Conservation (phyloP, 2,113 vertebrate genomes). For the Bungarus multicinctus region DNA sequence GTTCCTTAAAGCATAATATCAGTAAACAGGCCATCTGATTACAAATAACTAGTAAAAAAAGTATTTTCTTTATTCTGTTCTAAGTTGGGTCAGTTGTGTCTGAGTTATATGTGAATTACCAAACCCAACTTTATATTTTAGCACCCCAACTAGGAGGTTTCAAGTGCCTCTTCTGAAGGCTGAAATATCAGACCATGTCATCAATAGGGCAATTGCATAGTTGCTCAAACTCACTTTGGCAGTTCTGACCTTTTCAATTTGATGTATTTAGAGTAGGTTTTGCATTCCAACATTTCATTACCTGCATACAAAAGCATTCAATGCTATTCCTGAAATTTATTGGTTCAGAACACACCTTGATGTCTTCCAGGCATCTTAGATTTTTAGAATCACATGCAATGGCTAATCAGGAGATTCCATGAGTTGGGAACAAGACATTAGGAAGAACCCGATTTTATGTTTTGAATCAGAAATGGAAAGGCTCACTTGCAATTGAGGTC, state of each 20-base stretch:
- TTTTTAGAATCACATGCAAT: not conserved
- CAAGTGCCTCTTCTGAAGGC: not conserved
- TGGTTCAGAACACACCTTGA: not conserved
- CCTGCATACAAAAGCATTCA: not conserved
- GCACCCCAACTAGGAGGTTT: not conserved
- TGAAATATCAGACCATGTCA: not conserved
- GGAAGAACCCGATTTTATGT: not conserved
- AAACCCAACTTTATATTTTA: not conserved
- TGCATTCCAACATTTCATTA: not conserved
- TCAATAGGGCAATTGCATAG: not conserved
- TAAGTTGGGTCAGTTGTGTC: not conserved
- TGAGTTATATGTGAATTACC: not conserved
- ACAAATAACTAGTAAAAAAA: not conserved
- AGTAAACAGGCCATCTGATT: not conserved
- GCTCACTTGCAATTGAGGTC: not conserved
- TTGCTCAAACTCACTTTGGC: not conserved
- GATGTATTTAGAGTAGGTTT: not conserved
- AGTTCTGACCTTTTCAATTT: slow-evolving; percentile 1
- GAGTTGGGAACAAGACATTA: not conserved
- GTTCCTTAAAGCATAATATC: not conserved
- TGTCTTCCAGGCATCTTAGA: not conserved
- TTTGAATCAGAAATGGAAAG: not conserved
- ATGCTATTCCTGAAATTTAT: not conserved
- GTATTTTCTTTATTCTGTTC: not conserved
- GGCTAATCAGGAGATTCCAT: not conserved